A percentile compares a stretch with the other conserved stretches of the same genome.
Evolutionary conservation across 2,888 invertebrate genomes (phyloP).

Genomic region (Drosophila barbarae): DNA sequence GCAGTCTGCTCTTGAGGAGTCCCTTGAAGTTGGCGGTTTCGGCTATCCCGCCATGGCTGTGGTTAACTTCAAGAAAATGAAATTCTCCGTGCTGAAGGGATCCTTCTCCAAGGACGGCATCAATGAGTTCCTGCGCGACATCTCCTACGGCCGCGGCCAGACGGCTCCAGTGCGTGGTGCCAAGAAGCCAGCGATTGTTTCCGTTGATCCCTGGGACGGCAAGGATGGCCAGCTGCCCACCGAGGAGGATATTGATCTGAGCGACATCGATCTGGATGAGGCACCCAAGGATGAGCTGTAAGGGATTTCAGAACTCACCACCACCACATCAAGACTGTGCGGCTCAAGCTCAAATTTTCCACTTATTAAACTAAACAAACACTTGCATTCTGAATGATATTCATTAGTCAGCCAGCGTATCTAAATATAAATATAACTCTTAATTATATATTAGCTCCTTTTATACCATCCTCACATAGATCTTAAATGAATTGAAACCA

Average conservation of each 20-base stretch:
- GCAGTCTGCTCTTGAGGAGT: conserved; percentile 90
- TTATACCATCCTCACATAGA: conserved; percentile 42
- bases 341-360: conserved; percentile 43
- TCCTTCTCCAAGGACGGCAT: conserved; percentile 97
- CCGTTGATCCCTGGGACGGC: conserved; percentile 93
- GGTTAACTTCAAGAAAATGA: conserved; percentile 97
- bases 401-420: conserved; percentile 49
- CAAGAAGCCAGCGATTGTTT: conserved; percentile 86
- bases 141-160: conserved; percentile 95
- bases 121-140: conserved; percentile 94
- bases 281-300: conserved; percentile 80
- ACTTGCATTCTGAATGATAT: conserved; percentile 36
- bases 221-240: conserved; percentile 92
- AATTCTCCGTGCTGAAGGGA: conserved; percentile 94
- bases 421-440: conserved; percentile 43
- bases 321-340: conserved; percentile 36
- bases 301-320: conserved; percentile 9
- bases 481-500: conserved; percentile 25
- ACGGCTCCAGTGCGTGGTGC: conserved; percentile 93
- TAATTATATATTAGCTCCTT: conserved; percentile 40
- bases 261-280: conserved; percentile 91
- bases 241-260: conserved; percentile 92
- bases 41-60: conserved; percentile 99
- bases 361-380: conserved; percentile 23
- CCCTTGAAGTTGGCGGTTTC: conserved; percentile 97